Base-by-base conservation (phyloP, 2,113 vertebrate genomes). In the Chascanopsetta lugubris region DNA sequence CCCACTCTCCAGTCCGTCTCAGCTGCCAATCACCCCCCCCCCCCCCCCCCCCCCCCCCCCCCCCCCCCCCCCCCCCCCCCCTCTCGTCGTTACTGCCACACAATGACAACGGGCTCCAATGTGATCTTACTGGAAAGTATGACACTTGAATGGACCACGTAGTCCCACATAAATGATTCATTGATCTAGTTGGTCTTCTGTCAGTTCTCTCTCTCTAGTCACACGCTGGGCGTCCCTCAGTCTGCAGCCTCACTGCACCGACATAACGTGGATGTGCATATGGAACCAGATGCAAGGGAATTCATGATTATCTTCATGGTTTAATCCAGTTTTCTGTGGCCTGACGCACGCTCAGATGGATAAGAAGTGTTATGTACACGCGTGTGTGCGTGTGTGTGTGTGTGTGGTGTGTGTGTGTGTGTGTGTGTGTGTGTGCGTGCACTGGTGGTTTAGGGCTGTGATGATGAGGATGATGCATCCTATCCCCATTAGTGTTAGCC, bases 401-500 rank as follows among this genome's bases (percentile, higher is more conserved):
- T 60, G 46, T 54, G 69, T 25, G 21, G 20, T 40, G 45, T 58
- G 62, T 53, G 20, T 47, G 21, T 46, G 22, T 61, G 15, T 40
- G 32, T 60, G 34, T 61, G 47, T 51, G 66, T 26, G 20, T 58
- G 25, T 11, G 61, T 61, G 13, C 42, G 54, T 25, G 20, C 56
- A 55, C 26, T 69, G 29, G 30, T 77, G 51, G 72, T 69, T 69
- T 71, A 74, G 60, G 59, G 72, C 51, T 76, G 57, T 47, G 75
- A 83, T 84, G 82, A 83, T 77, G 79, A 71, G 45, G 65, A 77
- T 84, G 85, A 89, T 83, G 77, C 68, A 75, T 84, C 75, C 80
- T 85, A 85, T 88, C 82, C 88, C 84, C 89, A 86, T 91, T 89
- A 92, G 87, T 79, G 87, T 89, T 89, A 92, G 86, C 92, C 92